A percentile compares a stretch with the other conserved stretches of the same genome.
Conservation (phyloP, 2,888 invertebrate genomes). For the Diarsia mendica region DNA sequence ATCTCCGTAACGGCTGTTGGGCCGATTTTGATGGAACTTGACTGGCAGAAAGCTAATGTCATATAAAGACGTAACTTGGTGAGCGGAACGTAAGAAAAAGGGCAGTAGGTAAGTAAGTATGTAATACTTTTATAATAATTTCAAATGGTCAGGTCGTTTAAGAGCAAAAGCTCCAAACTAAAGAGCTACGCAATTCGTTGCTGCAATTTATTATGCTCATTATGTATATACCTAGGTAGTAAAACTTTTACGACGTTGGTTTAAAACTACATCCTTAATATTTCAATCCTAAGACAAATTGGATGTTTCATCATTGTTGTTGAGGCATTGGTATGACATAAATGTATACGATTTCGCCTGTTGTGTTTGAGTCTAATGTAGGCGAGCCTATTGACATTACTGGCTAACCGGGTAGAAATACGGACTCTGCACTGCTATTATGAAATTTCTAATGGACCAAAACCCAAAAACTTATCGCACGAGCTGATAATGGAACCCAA, state of each 20-base stretch:
- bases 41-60: no score
- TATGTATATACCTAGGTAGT: no score
- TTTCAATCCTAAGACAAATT: background rate
- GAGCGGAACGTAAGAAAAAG: no score
- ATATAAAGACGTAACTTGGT: no score
- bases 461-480: background rate
- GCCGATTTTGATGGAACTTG: no score
- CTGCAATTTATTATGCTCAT: background rate
- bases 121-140: no score
- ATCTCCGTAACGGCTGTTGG: no score
- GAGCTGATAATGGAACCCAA: background rate
- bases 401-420: background rate
- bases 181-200: background rate
- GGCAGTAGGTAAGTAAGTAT: no score
- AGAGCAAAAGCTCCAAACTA: constrained; percentile 4
- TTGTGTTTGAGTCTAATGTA: background rate
- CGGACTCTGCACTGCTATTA: background rate
- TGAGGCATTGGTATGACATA: no score
- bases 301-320: background rate
- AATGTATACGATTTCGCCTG: background rate
- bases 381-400: background rate
- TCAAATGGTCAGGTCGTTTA: background rate
- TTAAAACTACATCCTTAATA: background rate
- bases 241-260: background rate
- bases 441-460: background rate